A percentile compares a stretch with the other conserved stretches of the same genome.
These are phyloP conservation scores for Sciaenops ocellatus DNA, from an alignment of 2,797 vertebrate species.

Conservation along the genomic window DNA sequence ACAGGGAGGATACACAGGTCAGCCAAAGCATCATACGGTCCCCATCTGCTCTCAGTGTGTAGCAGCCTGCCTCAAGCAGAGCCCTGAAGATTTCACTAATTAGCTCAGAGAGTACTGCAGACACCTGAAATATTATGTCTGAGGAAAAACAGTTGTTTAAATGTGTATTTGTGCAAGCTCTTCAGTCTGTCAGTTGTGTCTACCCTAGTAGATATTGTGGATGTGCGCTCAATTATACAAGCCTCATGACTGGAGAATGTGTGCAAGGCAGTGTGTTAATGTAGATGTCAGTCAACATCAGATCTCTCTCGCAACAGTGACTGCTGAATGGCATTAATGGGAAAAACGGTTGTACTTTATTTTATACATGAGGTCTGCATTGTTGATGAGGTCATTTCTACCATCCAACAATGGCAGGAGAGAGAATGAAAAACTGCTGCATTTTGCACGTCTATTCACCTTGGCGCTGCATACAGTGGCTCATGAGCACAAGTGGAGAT, in stretches of 20 bases:
- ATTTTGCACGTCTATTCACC: constrained; percentile 65
- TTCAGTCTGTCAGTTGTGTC: constrained; percentile 16
- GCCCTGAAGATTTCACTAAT: constrained; percentile 75
- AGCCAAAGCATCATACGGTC: constrained; percentile 76
- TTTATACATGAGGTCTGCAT: constrained; percentile 65
- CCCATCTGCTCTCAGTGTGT: constrained; percentile 77
- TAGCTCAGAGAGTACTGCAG: constrained; percentile 58
- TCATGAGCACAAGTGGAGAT: constrained; percentile 55
- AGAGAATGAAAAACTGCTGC: constrained; percentile 52
- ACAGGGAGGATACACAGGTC: constrained; percentile 73
- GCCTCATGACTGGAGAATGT: not conserved
- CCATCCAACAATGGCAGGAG: constrained; percentile 22
- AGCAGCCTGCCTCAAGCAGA: constrained; percentile 73
- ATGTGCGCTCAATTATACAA: constrained; percentile 26
- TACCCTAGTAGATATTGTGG: not conserved
- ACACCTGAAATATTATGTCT: constrained; percentile 59
- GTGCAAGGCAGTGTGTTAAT: constrained; percentile 30
- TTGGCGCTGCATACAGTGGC: constrained; percentile 56
- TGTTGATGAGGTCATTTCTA: constrained; percentile 60
- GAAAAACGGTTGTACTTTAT: constrained; percentile 51
- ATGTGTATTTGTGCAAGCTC: constrained; percentile 21
- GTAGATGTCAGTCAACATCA: constrained; percentile 58
- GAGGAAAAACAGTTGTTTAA: constrained; percentile 36
- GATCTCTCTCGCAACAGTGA: constrained; percentile 25
- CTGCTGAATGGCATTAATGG: constrained; percentile 53